Evolutionary conservation across 35 echinoderm and acorn worm species (phyloP).

Genomic region (Diadema setosum): DNA sequence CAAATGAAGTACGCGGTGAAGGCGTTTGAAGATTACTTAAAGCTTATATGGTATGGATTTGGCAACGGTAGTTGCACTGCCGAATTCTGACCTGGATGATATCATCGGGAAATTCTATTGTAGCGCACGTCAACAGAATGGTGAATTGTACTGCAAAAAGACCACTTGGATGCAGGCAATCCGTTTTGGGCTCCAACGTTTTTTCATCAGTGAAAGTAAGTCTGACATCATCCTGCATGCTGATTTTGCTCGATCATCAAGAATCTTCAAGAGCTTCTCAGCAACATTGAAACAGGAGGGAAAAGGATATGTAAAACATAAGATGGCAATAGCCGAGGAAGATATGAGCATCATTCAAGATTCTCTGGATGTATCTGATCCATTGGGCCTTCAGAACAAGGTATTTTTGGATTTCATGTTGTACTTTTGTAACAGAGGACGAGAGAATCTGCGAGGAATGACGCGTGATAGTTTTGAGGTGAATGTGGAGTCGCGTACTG

Average conservation of each 20-base stretch:
- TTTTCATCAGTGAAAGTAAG: neutral
- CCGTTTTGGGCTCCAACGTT: neutral
- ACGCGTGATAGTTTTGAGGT: neutral
- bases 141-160: constrained; percentile 5
- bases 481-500: neutral
- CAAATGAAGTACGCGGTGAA: neutral
- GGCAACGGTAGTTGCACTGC: neutral
- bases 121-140: neutral
- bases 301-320: neutral
- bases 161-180: neutral
- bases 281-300: neutral
- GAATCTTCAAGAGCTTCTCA: neutral
- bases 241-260: neutral
- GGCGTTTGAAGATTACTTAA: neutral
- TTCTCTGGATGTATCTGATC: neutral
- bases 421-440: neutral
- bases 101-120: neutral
- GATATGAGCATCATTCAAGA: neutral
- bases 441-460: neutral
- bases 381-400: neutral
- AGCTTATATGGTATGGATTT: neutral
- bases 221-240: neutral
- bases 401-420: no score
- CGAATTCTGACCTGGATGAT: neutral
- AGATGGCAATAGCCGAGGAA: neutral